phyloP scores from a whole-genome alignment of 2,113 vertebrate species.

The Embiotoca jacksoni region DNA sequence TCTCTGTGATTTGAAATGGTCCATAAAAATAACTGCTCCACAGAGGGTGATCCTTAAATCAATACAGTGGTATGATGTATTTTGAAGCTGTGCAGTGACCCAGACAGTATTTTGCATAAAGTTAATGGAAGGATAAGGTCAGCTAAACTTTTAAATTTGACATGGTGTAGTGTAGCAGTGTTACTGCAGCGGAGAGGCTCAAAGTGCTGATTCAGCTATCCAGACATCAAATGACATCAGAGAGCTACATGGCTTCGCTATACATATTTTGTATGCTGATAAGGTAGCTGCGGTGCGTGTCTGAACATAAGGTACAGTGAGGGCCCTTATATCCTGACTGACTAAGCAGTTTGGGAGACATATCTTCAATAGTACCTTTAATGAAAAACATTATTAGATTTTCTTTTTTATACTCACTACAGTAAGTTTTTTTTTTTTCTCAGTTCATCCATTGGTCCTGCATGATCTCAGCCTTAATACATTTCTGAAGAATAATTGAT shows the following conservation, averaged over 20 bases:
- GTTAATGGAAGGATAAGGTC: neutral
- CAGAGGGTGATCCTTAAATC: no score
- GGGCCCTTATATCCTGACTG: conserved; percentile 27
- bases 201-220: conserved; percentile 29
- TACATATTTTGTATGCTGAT: conserved; percentile 32
- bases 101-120: neutral
- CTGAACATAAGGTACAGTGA: conserved; percentile 43
- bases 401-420: neutral
- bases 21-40: no score
- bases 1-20: conserved; percentile 1
- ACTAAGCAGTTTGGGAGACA: conserved; percentile 25
- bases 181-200: neutral
- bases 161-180: neutral
- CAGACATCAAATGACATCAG: conserved; percentile 22
- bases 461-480: no score
- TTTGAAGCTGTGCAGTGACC: no score
- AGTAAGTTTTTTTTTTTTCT: neutral
- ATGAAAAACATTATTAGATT: conserved; percentile 34
- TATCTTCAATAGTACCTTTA: conserved; percentile 30
- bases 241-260: conserved; percentile 3
- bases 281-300: conserved; percentile 23
- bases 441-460: neutral
- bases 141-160: neutral
- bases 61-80: no score
- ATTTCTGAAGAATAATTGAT: no score